Evolutionary conservation across 2,797 vertebrate species (phyloP).

Genomic region (Chiroxiphia lanceolata): DNA sequence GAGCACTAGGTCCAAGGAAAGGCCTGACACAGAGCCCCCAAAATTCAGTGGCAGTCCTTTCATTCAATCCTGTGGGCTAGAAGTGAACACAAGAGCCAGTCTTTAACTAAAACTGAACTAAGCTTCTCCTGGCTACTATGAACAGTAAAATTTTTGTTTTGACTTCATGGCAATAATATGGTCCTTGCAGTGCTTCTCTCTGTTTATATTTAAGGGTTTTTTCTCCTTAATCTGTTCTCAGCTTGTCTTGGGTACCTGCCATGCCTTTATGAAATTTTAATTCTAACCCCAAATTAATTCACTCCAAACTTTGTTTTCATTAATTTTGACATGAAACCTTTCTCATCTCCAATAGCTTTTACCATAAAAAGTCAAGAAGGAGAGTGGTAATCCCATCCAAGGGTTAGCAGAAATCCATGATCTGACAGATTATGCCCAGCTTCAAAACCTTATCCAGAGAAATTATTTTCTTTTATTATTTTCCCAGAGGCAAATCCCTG

Average conservation of each 20-base stretch:
- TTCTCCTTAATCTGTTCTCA: conserved; percentile 44
- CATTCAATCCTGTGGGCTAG: neutral
- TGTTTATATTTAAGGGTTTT: conserved; percentile 25
- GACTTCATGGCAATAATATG: neutral
- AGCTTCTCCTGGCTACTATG: neutral
- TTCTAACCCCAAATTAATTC: conserved; percentile 1
- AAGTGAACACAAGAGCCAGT: neutral
- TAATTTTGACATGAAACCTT: conserved; percentile 18
- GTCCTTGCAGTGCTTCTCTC: conserved; percentile 21
- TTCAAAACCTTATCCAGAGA: neutral
- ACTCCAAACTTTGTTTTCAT: conserved; percentile 27
- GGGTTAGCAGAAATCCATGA: neutral
- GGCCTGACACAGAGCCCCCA: neutral
- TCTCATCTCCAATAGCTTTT: neutral
- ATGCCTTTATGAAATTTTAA: conserved; percentile 24
- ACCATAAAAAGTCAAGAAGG: conserved; percentile 10
- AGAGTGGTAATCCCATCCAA: neutral
- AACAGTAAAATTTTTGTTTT: conserved; percentile 7
- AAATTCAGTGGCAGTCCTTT: neutral
- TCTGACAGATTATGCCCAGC: neutral
- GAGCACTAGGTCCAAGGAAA: neutral
- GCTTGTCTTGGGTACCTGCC: conserved; percentile 40
- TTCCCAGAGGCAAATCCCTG: neutral
- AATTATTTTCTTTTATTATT: neutral
- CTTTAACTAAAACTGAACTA: neutral